Conservation (phyloP, 2,888 invertebrate species). For the Alentia gelatinosa region DNA sequence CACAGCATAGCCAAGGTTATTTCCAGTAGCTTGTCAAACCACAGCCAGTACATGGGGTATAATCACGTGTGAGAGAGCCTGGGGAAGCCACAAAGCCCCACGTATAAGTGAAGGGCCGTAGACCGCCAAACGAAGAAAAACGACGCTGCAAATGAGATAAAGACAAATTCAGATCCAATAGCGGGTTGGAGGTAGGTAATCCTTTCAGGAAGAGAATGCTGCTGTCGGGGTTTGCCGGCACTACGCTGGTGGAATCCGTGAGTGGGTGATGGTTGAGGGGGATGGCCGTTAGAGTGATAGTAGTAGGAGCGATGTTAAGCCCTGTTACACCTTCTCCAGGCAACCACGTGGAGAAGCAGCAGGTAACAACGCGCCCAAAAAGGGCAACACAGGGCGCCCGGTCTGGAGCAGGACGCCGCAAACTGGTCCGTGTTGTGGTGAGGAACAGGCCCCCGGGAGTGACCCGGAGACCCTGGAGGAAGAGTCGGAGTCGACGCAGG, state of each 20-base stretch:
- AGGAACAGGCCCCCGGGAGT: too few species aligned
- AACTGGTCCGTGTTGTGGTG: too few species aligned
- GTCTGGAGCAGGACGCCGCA: too few species aligned
- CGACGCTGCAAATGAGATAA: not conserved
- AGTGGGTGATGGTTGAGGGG: not conserved
- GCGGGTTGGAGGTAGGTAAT: not conserved
- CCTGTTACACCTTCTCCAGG: not conserved
- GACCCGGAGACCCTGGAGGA: too few species aligned
- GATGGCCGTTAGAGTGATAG: not conserved
- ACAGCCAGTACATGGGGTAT: conserved; percentile 54
- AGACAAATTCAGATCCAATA: conserved; percentile 17
- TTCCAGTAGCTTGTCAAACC: conserved; percentile 20
- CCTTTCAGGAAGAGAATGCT: not conserved
- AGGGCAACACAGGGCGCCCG: not conserved
- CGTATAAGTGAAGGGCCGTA: not conserved
- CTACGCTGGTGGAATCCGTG: not conserved
- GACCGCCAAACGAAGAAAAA: not conserved
- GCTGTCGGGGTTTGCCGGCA: not conserved
- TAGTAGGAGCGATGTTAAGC: too few species aligned
- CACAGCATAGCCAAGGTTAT: conserved; percentile 51
- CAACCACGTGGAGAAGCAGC: not conserved
- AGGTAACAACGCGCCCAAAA: not conserved
- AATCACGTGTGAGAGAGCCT: conserved; percentile 17
- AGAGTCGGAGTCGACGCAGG: not conserved
- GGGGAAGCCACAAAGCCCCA: not conserved